Base-by-base conservation (phyloP, 2,888 invertebrate species). In the Ennomos quercinarius region DNA sequence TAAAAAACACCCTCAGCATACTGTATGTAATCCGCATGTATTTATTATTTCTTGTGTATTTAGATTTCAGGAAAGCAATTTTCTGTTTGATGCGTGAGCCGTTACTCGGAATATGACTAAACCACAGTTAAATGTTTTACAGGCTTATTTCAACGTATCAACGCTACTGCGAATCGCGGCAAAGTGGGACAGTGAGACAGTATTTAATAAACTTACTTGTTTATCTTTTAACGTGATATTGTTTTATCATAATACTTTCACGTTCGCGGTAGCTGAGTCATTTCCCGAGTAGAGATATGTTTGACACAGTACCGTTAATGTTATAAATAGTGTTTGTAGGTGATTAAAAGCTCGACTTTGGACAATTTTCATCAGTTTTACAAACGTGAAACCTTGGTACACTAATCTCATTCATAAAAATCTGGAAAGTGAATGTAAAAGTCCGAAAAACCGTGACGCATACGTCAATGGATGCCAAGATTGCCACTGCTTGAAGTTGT, bases 81-180 rank as follows among this genome's bases (percentile, higher is more conserved):
- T 59, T 62, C 64, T 48, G 54, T 59, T 42, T 54, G 58, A 62
- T 65, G 66, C 63, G 64, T 65, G 64, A 54, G 42, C 48, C 43
- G 55, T 51, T 69, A 60, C 67, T 64, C 42, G 61, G 65, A 67
- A 67, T 48, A 62, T 67, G 65, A 67, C 60, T 65, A 67, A 65
- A 62, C 49, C 36, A 36, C 48, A 11, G 56, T 60, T 59, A 47
- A 58, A 62, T 49, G 37, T 59, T 61, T 49, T 51, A 55, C 46
- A 12, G 42, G 56, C 56, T 38, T 53, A 51, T 56, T 58, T 61
- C n/a, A 50, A 58, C 53, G 63, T 56, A 56, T 61, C n/a, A 50
- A 58, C 53, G 63, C 17, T 46, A 50, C 55, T 42, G 44, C 38
- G 56, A 56, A 48, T n/a, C 13, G 36, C 35, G 9, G 37, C n/a